Conservation (phyloP, 2,113 vertebrate genomes). For the Danionella cerebrum region DNA sequence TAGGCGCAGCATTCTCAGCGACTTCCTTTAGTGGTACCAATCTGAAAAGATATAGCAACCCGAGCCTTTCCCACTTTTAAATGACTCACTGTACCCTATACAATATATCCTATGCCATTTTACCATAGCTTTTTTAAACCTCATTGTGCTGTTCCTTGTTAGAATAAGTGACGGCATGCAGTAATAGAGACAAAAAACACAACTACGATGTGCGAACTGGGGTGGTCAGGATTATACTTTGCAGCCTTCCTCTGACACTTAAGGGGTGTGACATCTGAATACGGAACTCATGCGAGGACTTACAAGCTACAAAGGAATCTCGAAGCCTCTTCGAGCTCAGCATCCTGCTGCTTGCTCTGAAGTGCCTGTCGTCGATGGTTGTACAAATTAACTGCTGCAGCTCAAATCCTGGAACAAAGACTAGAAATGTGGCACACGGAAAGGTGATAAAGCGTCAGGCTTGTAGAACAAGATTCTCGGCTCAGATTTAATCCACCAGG, state of each 20-base stretch:
- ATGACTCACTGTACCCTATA: too few species aligned
- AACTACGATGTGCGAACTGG: not conserved
- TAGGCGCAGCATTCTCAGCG: too few species aligned
- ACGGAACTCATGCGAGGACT: not conserved
- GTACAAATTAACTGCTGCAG: conserved; percentile 15
- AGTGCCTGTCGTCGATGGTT: conserved; percentile 25
- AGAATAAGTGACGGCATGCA: too few species aligned
- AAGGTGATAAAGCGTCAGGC: conserved; percentile 32
- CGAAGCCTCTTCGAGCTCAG: not conserved
- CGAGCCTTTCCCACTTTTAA: too few species aligned
- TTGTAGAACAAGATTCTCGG: conserved; percentile 23
- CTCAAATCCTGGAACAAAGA: conserved; percentile 26
- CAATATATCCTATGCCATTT: too few species aligned
- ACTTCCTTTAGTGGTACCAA: too few species aligned
- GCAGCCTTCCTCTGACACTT: not conserved
- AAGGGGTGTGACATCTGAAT: not conserved
- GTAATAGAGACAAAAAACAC: not conserved
- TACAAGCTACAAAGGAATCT: not conserved
- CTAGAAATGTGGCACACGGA: conserved; percentile 8
- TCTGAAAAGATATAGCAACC: too few species aligned
- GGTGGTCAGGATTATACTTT: not conserved
- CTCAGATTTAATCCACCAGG: conserved; percentile 30
- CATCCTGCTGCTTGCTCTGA: conserved; percentile 8
- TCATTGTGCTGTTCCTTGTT: too few species aligned
- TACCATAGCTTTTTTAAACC: too few species aligned